These are phyloP conservation scores for Orycteropus afer DNA, from an alignment of 2,113 vertebrate genomes.

Conservation along the genomic window DNA sequence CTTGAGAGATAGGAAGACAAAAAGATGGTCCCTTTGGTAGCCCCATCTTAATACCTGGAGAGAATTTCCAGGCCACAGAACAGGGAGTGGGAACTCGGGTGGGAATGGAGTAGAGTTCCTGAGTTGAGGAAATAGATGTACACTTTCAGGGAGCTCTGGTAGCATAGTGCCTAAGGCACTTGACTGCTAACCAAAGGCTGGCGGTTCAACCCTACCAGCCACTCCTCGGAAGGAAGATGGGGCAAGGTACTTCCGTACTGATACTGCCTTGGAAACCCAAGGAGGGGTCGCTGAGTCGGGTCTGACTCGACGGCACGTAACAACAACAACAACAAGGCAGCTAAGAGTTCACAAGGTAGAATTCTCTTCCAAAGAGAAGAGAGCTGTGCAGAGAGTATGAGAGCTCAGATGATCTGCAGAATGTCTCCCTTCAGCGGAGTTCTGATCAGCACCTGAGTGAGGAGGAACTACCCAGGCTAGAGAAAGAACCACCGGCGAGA, in stretches of 20 bases:
- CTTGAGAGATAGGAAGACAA: not conserved
- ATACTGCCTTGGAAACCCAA: too few species aligned
- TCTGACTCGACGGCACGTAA: too few species aligned
- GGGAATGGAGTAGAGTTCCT: too few species aligned
- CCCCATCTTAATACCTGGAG: not conserved
- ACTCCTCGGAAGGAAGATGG: too few species aligned
- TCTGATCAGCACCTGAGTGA: not conserved
- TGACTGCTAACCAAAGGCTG: too few species aligned
- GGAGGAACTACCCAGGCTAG: not conserved
- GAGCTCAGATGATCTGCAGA: not conserved
- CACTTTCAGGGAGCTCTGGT: not conserved
- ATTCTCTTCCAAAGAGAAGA: not conserved
- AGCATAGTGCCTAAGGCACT: too few species aligned
- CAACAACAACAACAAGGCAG: not conserved
- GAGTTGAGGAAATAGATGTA: not conserved
- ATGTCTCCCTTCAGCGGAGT: not conserved
- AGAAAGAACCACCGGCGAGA: not conserved
- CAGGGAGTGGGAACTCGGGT: not conserved
- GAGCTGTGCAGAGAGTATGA: not conserved
- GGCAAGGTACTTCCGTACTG: too few species aligned
- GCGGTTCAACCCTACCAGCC: too few species aligned
- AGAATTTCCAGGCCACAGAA: not conserved
- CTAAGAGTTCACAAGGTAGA: not conserved
- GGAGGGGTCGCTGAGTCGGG: too few species aligned
- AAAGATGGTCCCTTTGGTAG: not conserved